Percentiles rank a stretch among this genome's conserved stretches.
phyloP scores from a whole-genome alignment of 2,113 vertebrate genomes.

The Pimephales promelas region DNA sequence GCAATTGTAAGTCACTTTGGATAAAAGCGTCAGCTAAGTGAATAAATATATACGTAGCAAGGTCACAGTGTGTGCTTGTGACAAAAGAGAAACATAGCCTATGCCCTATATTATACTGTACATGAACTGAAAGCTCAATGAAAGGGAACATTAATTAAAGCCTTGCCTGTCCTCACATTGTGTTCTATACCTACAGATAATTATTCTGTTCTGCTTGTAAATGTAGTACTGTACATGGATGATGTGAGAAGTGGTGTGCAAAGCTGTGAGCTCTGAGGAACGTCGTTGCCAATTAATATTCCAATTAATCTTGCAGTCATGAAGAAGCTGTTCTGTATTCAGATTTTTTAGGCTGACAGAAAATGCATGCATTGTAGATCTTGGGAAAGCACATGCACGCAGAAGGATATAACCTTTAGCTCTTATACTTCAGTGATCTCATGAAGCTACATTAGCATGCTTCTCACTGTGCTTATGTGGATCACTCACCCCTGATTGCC shows the following conservation, averaged over 20 bases:
- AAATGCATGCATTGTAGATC: neutral
- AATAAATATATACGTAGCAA: neutral
- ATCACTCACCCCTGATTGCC: neutral
- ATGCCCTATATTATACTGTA: neutral
- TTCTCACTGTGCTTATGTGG: neutral
- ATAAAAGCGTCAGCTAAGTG: too few relatives aligned
- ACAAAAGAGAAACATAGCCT: too few relatives aligned
- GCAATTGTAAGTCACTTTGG: too few relatives aligned
- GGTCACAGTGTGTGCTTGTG: neutral
- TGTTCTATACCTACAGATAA: neutral
- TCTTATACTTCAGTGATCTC: neutral
- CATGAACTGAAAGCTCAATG: neutral
- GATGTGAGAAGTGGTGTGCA: neutral
- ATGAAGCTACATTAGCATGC: slow-evolving; percentile 7
- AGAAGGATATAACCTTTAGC: neutral
- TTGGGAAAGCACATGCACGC: neutral
- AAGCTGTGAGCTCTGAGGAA: neutral
- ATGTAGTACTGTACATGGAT: neutral
- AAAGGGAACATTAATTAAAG: neutral
- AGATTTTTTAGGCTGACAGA: neutral
- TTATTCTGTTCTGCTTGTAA: neutral
- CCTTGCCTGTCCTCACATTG: neutral
- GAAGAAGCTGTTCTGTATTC: neutral
- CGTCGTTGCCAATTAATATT: slow-evolving; percentile 6
- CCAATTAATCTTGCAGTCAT: neutral